phyloP scores from a whole-genome alignment of 2,113 vertebrate genomes.

The Oriolus oriolus region DNA sequence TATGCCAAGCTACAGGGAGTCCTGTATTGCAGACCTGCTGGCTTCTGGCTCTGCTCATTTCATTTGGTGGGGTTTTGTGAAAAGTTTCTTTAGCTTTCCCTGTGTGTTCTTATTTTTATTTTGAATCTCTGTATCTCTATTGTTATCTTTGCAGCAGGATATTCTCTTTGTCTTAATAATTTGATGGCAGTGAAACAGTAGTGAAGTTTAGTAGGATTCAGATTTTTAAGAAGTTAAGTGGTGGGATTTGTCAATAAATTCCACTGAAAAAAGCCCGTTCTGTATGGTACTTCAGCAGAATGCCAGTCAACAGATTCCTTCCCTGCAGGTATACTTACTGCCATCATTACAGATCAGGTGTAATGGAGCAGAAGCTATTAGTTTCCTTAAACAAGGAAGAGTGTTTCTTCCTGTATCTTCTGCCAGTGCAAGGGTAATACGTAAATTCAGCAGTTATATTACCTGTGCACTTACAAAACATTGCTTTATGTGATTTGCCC shows the following conservation, averaged over 20 bases:
- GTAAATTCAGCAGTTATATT: constrained; percentile 53
- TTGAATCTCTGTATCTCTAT: constrained; percentile 50
- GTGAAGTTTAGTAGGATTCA: constrained; percentile 65
- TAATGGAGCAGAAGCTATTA: constrained; percentile 80
- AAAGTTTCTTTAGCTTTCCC: constrained; percentile 59
- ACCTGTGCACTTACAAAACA: constrained; percentile 40
- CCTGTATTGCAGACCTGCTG: constrained; percentile 45
- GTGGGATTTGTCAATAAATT: constrained; percentile 76
- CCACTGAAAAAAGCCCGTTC: neutral
- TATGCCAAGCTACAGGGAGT: constrained; percentile 45
- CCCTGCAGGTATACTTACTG: constrained; percentile 66
- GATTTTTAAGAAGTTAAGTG: constrained; percentile 74
- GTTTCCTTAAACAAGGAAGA: constrained; percentile 74
- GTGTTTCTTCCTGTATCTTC: constrained; percentile 56
- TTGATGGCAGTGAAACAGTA: constrained; percentile 50
- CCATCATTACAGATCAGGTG: constrained; percentile 75
- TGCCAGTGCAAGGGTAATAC: constrained; percentile 33
- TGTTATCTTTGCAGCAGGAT: constrained; percentile 64
- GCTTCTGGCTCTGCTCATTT: constrained; percentile 49
- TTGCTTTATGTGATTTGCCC: constrained; percentile 19
- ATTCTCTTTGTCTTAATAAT: constrained; percentile 72
- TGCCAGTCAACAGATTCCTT: constrained; percentile 71
- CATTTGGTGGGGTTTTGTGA: neutral
- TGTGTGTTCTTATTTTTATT: constrained; percentile 10
- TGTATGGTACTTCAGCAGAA: constrained; percentile 47